Base-by-base conservation (phyloP, 1,140 invertebrate genomes). In the Camponotus pennsylvanicus region DNA sequence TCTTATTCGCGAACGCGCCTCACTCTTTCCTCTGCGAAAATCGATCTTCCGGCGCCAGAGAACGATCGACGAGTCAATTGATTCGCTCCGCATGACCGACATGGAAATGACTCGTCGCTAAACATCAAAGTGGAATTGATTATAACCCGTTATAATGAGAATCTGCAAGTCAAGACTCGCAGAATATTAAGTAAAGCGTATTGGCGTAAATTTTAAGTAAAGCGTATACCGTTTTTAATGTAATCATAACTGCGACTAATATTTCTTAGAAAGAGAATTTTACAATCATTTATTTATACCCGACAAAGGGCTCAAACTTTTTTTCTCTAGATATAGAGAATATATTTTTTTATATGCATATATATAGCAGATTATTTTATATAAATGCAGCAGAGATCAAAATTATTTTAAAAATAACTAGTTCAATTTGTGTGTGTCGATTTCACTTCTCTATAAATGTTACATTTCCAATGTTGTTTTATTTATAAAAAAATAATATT, bases 21-120 rank as follows among this genome's bases (percentile, higher is more conserved):
- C 69, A 63, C 55, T 59, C 27, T 85, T 55, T 79, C 61, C 42
- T 6, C 55, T 61, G 34, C 66, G 11, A 42, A 37, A 59, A 40
- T 73, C 52, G 27, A 61, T 75, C 80, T 27, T 13, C 52, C 27
- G 13, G n/a, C 8, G 59, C 42, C 13, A 6, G 5, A 21, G 21
- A 55, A 21, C 52, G 40, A 85, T 55, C 55, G 59, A 69, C 34
- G 21, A 69, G 27, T 89, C 34, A 86, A 89, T 89, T n/a, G 13
- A 83, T 63, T 40, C 40, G 37, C 37, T 21, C 7, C 34, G 18
- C 9, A 34, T 52, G 70, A 55, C 8, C 7, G 1, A 55, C 18
- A 32, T 11, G 3, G 40, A 49, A 49, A 18, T 57, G 15, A 66
- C 8, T 32, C 13, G 5, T 67, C 52, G 37, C 9, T 64, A 77